phyloP scores from a whole-genome alignment of 2,113 vertebrate genomes.

The Anseranas semipalmata region DNA sequence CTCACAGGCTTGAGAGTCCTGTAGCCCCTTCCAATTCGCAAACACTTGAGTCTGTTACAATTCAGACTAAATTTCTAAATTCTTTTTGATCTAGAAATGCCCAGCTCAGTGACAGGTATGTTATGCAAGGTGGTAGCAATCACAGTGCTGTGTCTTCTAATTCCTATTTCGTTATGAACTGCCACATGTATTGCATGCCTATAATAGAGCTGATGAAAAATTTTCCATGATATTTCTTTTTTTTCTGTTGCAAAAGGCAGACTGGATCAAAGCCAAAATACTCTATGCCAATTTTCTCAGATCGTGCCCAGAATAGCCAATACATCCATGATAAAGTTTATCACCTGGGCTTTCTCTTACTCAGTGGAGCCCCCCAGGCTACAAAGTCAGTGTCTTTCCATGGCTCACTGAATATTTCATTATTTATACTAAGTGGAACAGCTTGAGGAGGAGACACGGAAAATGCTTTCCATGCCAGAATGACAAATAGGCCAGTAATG shows the following conservation, averaged over 20 bases:
- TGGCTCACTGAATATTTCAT: conserved; percentile 53
- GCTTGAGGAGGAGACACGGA: conserved; percentile 47
- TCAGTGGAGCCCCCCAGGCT: conserved; percentile 13
- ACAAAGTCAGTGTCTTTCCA: not conserved
- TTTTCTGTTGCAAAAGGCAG: not conserved
- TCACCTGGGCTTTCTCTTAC: conserved; percentile 19
- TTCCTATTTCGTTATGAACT: not conserved
- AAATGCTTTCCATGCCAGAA: conserved; percentile 43
- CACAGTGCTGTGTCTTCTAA: not conserved
- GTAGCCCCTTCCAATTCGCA: not conserved
- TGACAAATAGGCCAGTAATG: conserved; percentile 44
- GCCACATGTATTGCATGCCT: not conserved
- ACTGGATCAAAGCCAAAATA: not conserved
- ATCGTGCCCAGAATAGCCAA: not conserved
- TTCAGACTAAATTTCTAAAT: not conserved
- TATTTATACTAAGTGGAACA: conserved; percentile 60
- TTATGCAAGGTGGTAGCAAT: not conserved
- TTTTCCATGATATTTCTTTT: not conserved
- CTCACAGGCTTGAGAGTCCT: not conserved
- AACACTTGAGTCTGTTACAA: not conserved
- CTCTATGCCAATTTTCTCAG: not conserved
- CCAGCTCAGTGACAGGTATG: not conserved
- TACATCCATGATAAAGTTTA: not conserved
- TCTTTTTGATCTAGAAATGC: not conserved
- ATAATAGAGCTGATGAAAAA: not conserved